Conservation (phyloP, 2,888 invertebrate genomes). For the Polydrusus tereticollis region DNA sequence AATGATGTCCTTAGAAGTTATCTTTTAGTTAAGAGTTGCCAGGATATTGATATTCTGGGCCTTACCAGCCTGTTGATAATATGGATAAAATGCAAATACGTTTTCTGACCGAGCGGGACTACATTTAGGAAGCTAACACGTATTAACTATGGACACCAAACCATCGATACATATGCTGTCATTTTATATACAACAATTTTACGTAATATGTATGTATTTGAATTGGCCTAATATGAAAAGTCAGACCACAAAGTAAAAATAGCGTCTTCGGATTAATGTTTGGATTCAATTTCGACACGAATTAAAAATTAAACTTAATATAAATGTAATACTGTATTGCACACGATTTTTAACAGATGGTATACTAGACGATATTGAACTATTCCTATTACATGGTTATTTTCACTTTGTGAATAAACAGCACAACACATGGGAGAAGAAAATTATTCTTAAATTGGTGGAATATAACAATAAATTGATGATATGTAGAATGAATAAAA, state of each 20-base stretch:
- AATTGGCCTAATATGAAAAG: conserved; percentile 30
- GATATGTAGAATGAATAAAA: conserved; percentile 53
- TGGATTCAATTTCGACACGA: conserved; percentile 41
- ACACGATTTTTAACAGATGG: conserved; percentile 39
- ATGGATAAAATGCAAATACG: conserved; percentile 17
- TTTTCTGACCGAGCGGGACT: conserved; percentile 35
- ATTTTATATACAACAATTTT: conserved; percentile 64
- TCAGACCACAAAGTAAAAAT: conserved; percentile 22
- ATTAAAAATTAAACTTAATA: conserved; percentile 43
- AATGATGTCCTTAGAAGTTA: too few relatives aligned
- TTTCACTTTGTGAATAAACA: conserved; percentile 42
- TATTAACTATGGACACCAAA: conserved; percentile 48
- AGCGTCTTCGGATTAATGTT: conserved; percentile 6
- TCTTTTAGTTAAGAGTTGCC: too few relatives aligned
- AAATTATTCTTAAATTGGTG: conserved; percentile 27
- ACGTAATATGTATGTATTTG: conserved; percentile 34
- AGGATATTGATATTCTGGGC: too few relatives aligned
- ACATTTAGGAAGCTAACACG: conserved; percentile 47
- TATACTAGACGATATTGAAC: conserved; percentile 41
- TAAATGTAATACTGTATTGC: conserved; percentile 48
- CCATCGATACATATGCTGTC: conserved; percentile 54
- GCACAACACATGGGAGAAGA: conserved; percentile 48
- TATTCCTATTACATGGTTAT: conserved; percentile 30
- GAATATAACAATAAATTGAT: conserved; percentile 46
- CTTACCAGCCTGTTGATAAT: conserved; percentile 6